These are phyloP conservation scores for Lasiurus cinereus DNA, from an alignment of 2,113 vertebrate species.

Conservation along the genomic window DNA sequence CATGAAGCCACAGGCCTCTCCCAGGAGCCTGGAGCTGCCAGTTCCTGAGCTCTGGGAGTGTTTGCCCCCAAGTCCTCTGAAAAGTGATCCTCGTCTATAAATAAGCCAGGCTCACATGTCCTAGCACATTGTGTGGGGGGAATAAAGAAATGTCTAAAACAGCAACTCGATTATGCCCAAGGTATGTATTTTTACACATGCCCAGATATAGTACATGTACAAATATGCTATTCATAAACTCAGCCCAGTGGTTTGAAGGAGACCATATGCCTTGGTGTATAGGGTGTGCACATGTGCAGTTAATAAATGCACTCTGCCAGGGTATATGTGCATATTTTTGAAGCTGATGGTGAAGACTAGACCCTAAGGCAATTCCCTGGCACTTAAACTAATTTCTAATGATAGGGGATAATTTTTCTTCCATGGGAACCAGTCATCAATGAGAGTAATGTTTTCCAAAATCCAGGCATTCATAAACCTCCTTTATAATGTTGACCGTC, in stretches of 20 bases:
- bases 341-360: neutral
- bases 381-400: slow-evolving; percentile 50
- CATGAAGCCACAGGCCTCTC: slow-evolving; percentile 6
- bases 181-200: slow-evolving; percentile 69
- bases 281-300: neutral
- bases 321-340: neutral
- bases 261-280: neutral
- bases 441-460: slow-evolving; percentile 11
- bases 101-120: slow-evolving; percentile 73
- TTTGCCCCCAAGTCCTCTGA: slow-evolving; percentile 75
- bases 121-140: slow-evolving; percentile 72
- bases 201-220: slow-evolving; percentile 36
- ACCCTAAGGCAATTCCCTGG: slow-evolving; percentile 9
- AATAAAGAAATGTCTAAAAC: slow-evolving; percentile 75
- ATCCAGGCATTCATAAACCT: neutral
- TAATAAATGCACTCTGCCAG: neutral
- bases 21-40: slow-evolving; percentile 56
- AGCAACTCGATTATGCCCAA: slow-evolving; percentile 62
- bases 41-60: slow-evolving; percentile 36
- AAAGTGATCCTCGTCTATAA: slow-evolving; percentile 79
- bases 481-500: neutral
- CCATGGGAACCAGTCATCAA: slow-evolving; percentile 25
- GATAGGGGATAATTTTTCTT: slow-evolving; percentile 54
- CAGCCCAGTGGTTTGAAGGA: neutral
- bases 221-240: slow-evolving; percentile 53